phyloP scores from a whole-genome alignment of 2,797 vertebrate species.

The Clamator glandarius region DNA sequence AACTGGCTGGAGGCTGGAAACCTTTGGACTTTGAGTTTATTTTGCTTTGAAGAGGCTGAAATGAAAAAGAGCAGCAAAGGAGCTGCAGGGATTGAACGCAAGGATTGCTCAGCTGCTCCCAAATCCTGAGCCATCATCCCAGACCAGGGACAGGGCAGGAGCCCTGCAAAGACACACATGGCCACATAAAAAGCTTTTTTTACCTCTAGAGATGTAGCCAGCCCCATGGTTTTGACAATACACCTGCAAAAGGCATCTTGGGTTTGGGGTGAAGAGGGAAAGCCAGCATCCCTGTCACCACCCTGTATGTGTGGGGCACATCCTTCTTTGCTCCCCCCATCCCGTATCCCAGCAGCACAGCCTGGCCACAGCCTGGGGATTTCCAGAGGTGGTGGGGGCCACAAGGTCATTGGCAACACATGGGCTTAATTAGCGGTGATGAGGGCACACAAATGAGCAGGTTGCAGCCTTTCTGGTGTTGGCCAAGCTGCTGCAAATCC shows the following conservation, averaged over 20 bases:
- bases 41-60: neutral
- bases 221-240: neutral
- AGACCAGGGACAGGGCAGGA: neutral
- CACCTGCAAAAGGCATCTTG: neutral
- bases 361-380: neutral
- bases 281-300: accelerated
- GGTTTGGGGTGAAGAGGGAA: neutral
- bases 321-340: neutral
- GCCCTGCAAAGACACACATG: accelerated
- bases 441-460: neutral
- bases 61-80: neutral
- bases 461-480: neutral
- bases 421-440: neutral
- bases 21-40: accelerated
- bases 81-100: neutral
- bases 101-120: accelerated
- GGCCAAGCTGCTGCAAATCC: neutral
- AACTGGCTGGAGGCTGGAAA: accelerated
- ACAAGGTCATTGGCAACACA: neutral
- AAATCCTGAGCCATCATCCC: neutral
- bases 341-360: neutral
- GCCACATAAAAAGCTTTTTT: neutral
- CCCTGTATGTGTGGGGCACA: neutral
- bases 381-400: neutral
- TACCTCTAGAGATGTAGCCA: neutral